Conservation (phyloP, 2,113 vertebrate species). For the Electrona antarctica region DNA sequence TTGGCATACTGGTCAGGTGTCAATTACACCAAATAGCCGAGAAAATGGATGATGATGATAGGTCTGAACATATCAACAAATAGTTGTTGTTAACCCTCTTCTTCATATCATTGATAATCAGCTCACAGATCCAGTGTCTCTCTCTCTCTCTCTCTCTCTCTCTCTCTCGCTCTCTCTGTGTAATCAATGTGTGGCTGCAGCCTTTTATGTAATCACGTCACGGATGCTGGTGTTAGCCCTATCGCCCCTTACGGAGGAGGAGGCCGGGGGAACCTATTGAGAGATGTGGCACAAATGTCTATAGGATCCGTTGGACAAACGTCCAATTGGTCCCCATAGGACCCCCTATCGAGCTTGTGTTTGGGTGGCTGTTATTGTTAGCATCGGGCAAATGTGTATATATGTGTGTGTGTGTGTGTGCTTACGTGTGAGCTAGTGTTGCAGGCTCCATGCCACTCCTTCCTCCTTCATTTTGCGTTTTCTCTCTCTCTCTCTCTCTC, state of each 20-base stretch:
- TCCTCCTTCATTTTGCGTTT: slow-evolving; percentile 5
- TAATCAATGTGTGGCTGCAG: slow-evolving; percentile 32
- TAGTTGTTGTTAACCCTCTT: not conserved
- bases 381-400: not conserved
- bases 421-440: slow-evolving; percentile 3
- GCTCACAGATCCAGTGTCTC: not conserved
- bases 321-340: slow-evolving; percentile 45
- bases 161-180: not conserved
- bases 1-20: too few relatives aligned
- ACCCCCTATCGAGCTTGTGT: slow-evolving; percentile 58
- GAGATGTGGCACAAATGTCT: slow-evolving; percentile 41
- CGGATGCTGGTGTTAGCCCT: slow-evolving; percentile 30
- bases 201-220: slow-evolving; percentile 43
- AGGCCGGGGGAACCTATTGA: slow-evolving; percentile 16
- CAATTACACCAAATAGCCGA: too few relatives aligned
- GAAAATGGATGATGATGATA: too few relatives aligned
- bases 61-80: too few relatives aligned
- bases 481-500: slow-evolving; percentile 30
- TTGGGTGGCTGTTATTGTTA: not conserved
- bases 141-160: too few relatives aligned
- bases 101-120: slow-evolving; percentile 23
- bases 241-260: slow-evolving; percentile 6
- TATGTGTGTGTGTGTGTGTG: slow-evolving; percentile 21
- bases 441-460: too few relatives aligned
- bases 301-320: slow-evolving; percentile 50